Evolutionary conservation across 92 coral and sea anemone species (phyloP), one percentile per base, ranked within the genome.

Genomic region (Bergia puertoricense): DNA sequence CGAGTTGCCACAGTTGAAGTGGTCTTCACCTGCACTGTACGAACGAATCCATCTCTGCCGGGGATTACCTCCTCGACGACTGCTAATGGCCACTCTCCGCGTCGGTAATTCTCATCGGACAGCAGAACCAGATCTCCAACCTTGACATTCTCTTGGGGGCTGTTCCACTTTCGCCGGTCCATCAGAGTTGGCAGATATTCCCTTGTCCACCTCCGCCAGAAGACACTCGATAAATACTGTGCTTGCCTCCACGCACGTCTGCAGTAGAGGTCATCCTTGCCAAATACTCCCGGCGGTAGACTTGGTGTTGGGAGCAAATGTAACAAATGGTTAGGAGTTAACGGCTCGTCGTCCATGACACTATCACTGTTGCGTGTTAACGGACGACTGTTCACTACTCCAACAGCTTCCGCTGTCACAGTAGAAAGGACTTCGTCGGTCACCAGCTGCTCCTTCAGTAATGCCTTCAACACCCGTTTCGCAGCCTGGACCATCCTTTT

Each of bases 191-290:
- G 86, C 7, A 88, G 44, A 41, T 44, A 80, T 48, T 88, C 86
- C 30, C 46, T 57, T 0, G 87, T 88, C 94, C 94, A 91, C 43
- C 96, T 66, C 14, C 88, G 57, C 91, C 94, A 93, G 76, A 93
- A 91, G 14, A 93, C 75, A 81, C 84, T 85, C 15, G 93, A 86
- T 44, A 92, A 86, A 77, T 92, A 92, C 73, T 94, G 93, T 2
- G 92, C 97, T 82, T 92, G 94, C 82, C 91, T 90, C 95, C 97
- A 94, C 41, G 62, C 84, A 62, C 91, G 81, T 79, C 88, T 80
- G 88, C 66, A 77, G 23, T 88, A 72, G 6, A 80, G 59, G 54
- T 91, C 94, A n/a, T 79, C 89, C 54, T 88, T 89, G 15, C 62
- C 48, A 43, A 94, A 92, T 15, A 88, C 51, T 22, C 90, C 85